Evolutionary conservation across 2,888 invertebrate genomes (phyloP).

Genomic region (Lepidonotus clava): DNA sequence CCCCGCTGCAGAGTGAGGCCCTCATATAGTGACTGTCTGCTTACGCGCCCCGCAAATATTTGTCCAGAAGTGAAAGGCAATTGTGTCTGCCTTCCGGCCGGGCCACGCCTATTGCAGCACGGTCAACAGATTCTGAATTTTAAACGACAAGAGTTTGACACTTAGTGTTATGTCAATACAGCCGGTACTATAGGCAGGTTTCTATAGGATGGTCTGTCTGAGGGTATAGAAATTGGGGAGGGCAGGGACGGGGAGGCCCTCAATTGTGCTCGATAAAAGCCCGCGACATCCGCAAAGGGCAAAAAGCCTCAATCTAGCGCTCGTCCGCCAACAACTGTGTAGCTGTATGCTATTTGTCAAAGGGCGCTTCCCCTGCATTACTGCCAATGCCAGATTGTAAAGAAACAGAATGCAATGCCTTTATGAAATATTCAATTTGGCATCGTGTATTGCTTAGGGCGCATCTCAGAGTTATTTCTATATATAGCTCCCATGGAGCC

Average conservation of each 20-base stretch:
- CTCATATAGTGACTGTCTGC: constrained; percentile 19
- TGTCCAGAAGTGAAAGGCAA: constrained; percentile 11
- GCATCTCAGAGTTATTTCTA: too few species aligned
- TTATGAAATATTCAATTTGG: too few species aligned
- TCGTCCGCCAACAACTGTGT: background rate
- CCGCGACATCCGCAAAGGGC: background rate
- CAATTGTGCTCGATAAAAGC: background rate
- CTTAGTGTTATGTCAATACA: background rate
- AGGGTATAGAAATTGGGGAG: background rate
- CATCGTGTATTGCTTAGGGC: too few species aligned
- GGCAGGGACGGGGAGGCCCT: background rate
- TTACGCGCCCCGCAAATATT: constrained; percentile 15
- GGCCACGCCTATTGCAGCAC: background rate
- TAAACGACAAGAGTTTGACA: constrained; percentile 9
- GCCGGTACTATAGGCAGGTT: background rate
- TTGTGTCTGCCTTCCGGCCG: background rate
- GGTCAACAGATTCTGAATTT: constrained; percentile 17
- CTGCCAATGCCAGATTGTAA: too few species aligned
- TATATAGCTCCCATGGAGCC: too few species aligned
- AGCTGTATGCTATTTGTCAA: too few species aligned
- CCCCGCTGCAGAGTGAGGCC: background rate
- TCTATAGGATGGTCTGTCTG: background rate
- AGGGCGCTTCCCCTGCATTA: too few species aligned
- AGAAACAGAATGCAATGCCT: too few species aligned
- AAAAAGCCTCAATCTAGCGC: background rate